These are phyloP conservation scores for Bombus sylvicola DNA, from an alignment of 1,140 invertebrate genomes.

Conservation along the genomic window DNA sequence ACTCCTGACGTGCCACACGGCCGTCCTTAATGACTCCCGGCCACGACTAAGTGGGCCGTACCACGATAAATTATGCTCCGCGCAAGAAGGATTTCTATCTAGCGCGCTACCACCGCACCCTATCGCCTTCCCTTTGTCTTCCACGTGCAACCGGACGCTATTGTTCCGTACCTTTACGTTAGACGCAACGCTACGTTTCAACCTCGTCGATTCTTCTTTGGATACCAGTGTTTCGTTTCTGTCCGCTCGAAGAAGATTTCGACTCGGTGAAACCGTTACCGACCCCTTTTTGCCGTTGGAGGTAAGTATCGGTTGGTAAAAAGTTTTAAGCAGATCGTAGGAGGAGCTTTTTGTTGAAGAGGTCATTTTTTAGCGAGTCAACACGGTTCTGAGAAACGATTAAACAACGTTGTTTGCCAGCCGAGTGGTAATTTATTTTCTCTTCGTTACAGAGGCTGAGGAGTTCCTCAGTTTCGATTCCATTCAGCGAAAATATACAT, in stretches of 20 bases:
- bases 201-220: background rate
- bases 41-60: slow-evolving; percentile 47
- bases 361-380: too few relatives aligned
- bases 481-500: too few relatives aligned
- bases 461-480: too few relatives aligned
- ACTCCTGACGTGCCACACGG: slow-evolving; percentile 43
- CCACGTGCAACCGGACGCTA: too few relatives aligned
- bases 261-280: background rate
- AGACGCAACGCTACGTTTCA: background rate
- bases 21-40: slow-evolving; percentile 52
- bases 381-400: too few relatives aligned
- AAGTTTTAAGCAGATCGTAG: too few relatives aligned
- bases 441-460: too few relatives aligned
- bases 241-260: background rate
- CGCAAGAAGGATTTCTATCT: slow-evolving; percentile 42
- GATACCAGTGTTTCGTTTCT: background rate
- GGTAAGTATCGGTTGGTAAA: too few relatives aligned
- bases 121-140: background rate
- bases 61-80: slow-evolving; percentile 41
- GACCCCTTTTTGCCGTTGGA: background rate
- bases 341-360: too few relatives aligned
- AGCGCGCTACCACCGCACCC: background rate
- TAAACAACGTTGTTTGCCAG: too few relatives aligned
- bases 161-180: background rate
- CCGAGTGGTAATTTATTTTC: too few relatives aligned